Evolutionary conservation across 2,113 vertebrate genomes (phyloP).

Genomic region (Macaca nemestrina): DNA sequence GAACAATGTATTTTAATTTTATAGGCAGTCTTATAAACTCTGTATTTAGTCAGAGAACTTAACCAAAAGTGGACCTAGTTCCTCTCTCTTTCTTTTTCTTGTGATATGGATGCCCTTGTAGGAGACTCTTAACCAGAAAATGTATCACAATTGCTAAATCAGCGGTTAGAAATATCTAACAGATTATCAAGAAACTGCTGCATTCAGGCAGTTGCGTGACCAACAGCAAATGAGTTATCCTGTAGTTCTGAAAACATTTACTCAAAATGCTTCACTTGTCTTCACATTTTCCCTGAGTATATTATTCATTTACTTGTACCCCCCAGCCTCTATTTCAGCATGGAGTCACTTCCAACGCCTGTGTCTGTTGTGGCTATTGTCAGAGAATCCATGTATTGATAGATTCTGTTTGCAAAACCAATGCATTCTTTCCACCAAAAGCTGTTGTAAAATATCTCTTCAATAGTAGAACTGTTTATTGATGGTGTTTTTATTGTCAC

Average conservation of each 20-base stretch:
- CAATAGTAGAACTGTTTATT: not conserved
- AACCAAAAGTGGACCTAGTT: not conserved
- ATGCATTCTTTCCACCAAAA: not conserved
- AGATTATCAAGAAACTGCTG: not conserved
- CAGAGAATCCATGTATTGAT: not conserved
- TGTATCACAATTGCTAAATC: not conserved
- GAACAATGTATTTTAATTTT: not conserved
- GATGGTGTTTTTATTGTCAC: not conserved
- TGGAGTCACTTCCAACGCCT: not conserved
- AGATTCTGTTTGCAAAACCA: not conserved
- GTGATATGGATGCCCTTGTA: not conserved
- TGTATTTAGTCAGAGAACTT: not conserved
- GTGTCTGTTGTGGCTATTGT: not conserved
- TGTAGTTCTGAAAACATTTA: not conserved
- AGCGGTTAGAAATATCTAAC: not conserved
- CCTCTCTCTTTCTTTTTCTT: not conserved
- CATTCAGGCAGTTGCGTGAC: not conserved
- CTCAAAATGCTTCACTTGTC: not conserved
- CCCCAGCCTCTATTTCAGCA: not conserved
- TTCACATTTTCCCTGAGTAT: not conserved
- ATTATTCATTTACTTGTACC: not conserved
- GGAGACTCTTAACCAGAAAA: not conserved
- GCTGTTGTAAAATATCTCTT: not conserved
- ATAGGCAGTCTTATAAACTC: not conserved
- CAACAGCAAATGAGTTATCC: not conserved